Evolutionary conservation across 2,113 vertebrate species (phyloP).

Genomic region (Megaceryle maxima): DNA sequence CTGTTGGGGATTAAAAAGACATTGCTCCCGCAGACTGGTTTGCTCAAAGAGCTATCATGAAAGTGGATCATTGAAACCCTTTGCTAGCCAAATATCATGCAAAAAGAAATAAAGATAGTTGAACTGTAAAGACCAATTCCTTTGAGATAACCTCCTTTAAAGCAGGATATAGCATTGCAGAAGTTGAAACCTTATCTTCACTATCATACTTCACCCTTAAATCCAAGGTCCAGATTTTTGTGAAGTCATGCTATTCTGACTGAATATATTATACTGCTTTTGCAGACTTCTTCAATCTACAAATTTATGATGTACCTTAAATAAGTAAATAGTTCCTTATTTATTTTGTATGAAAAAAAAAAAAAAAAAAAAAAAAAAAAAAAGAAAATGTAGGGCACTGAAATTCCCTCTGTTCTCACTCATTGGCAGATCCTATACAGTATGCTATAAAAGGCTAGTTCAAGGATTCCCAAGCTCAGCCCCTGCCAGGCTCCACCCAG

Average conservation of each 20-base stretch:
- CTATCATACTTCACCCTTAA: background rate
- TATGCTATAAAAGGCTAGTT: background rate
- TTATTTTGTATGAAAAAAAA: conserved; percentile 19
- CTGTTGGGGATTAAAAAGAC: background rate
- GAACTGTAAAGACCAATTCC: background rate
- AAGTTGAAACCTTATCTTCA: background rate
- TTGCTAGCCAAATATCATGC: background rate
- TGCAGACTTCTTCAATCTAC: background rate
- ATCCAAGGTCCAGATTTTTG: background rate
- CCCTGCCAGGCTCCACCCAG: background rate
- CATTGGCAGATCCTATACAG: background rate
- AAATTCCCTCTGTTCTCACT: background rate
- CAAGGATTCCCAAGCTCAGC: background rate
- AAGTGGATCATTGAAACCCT: background rate
- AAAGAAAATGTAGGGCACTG: background rate
- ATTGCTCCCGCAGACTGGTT: background rate
- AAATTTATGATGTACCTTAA: background rate
- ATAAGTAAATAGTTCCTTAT: conserved; percentile 25
- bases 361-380: background rate
- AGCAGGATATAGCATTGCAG: background rate
- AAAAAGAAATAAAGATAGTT: background rate
- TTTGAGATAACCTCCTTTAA: background rate
- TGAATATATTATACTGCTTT: background rate
- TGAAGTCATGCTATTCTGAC: background rate
- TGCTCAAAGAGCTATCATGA: background rate